phyloP scores from a whole-genome alignment of 2,113 vertebrate species.

The Heloderma charlesbogerti region DNA sequence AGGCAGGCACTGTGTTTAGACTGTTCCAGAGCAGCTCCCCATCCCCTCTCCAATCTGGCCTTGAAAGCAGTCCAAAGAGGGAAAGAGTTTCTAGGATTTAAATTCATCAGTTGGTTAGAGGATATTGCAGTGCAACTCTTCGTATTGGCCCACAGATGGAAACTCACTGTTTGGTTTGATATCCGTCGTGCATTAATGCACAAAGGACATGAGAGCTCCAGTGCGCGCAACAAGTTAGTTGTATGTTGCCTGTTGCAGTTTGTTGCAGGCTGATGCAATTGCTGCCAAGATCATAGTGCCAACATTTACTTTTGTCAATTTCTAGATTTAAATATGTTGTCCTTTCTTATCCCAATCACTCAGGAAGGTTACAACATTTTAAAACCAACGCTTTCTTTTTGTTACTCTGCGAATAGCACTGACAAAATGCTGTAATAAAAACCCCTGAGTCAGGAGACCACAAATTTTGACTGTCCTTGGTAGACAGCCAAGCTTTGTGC shows the following conservation, averaged over 20 bases:
- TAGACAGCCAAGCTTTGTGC: no score
- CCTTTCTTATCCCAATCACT: neutral
- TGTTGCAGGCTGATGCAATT: no score
- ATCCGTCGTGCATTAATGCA: no score
- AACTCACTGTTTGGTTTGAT: neutral
- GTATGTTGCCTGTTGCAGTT: neutral
- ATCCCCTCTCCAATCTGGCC: neutral
- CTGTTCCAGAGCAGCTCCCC: neutral
- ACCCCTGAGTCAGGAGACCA: neutral
- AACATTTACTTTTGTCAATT: neutral
- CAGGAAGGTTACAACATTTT: neutral
- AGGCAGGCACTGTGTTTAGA: neutral
- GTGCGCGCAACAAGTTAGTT: neutral
- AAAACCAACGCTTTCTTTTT: neutral
- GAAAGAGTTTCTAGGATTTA: neutral
- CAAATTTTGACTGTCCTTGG: neutral
- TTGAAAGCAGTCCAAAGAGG: neutral
- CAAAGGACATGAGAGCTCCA: no score
- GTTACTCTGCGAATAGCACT: neutral
- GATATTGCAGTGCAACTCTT: no score
- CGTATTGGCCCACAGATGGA: neutral
- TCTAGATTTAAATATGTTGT: neutral
- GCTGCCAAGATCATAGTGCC: neutral
- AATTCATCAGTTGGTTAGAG: neutral
- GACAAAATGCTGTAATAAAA: neutral